These are phyloP conservation scores for Triplophysa rosa DNA, from an alignment of 2,113 vertebrate species.

Conservation along the genomic window DNA sequence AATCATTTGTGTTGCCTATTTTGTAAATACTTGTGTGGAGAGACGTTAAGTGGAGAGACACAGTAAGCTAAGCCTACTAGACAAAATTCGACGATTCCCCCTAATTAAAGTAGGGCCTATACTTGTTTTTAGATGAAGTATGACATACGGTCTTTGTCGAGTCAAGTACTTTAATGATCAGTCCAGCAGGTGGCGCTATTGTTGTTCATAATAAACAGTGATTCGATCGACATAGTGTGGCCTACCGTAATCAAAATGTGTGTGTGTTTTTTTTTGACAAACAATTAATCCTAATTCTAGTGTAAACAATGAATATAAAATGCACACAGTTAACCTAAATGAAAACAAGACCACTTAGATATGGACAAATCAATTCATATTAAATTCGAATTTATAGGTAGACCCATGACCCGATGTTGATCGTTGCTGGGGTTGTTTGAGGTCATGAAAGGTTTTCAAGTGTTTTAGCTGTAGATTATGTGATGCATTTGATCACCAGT, in stretches of 20 bases:
- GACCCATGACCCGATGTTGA: neutral
- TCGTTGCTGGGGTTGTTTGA: neutral
- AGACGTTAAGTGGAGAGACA: no score
- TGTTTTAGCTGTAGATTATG: no score
- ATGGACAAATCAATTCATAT: neutral
- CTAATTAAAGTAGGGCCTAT: neutral
- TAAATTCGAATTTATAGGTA: neutral
- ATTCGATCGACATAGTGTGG: neutral
- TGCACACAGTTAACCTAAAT: neutral
- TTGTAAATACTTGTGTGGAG: no score
- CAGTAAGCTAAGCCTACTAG: no score
- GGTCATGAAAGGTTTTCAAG: no score
- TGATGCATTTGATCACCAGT: neutral
- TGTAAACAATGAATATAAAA: neutral
- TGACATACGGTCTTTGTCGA: no score
- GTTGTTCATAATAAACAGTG: neutral
- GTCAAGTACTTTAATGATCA: neutral
- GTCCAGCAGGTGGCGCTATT: slow-evolving; percentile 39
- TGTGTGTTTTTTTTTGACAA: no score
- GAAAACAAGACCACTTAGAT: neutral
- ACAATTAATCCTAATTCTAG: no score
- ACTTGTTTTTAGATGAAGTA: no score
- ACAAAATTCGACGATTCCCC: neutral
- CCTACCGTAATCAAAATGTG: no score
- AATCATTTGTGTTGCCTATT: no score